phyloP scores from a whole-genome alignment of 2,888 invertebrate genomes.

The Ypsolopha sequella region DNA sequence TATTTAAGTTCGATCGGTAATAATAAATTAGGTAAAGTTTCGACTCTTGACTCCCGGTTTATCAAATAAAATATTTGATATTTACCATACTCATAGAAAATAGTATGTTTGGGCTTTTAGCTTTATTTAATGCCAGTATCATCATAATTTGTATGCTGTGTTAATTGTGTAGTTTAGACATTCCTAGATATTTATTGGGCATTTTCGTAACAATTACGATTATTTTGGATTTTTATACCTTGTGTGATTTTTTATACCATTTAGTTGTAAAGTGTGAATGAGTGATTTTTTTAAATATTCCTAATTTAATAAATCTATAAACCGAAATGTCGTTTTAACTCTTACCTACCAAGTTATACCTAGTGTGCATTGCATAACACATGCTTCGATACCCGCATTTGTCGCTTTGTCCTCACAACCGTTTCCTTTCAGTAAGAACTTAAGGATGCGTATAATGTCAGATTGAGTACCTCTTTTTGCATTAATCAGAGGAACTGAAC shows the following conservation, averaged over 20 bases:
- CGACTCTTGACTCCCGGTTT: too few relatives aligned
- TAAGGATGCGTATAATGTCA: too few relatives aligned
- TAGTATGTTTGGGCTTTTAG: background rate
- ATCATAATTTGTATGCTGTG: background rate
- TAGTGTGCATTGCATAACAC: background rate
- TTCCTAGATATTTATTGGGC: slow-evolving; percentile 1
- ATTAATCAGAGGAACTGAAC: too few relatives aligned
- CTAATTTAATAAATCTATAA: slow-evolving; percentile 11
- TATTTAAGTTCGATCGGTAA: too few relatives aligned
- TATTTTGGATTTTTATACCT: slow-evolving; percentile 2
- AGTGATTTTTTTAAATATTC: slow-evolving; percentile 45
- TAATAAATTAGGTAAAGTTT: too few relatives aligned
- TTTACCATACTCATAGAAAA: too few relatives aligned
- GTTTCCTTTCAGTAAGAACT: too few relatives aligned
- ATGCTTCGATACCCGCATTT: background rate
- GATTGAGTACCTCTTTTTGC: too few relatives aligned
- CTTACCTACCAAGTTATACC: background rate
- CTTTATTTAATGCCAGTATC: background rate
- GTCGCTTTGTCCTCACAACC: background rate
- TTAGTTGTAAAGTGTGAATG: slow-evolving; percentile 18
- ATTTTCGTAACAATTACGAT: background rate
- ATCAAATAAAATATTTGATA: too few relatives aligned
- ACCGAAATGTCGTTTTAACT: background rate
- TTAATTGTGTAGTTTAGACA: background rate
- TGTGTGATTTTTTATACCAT: slow-evolving; percentile 26